phyloP scores from a whole-genome alignment of 2,113 vertebrate species.

The Dasyprocta punctata region DNA sequence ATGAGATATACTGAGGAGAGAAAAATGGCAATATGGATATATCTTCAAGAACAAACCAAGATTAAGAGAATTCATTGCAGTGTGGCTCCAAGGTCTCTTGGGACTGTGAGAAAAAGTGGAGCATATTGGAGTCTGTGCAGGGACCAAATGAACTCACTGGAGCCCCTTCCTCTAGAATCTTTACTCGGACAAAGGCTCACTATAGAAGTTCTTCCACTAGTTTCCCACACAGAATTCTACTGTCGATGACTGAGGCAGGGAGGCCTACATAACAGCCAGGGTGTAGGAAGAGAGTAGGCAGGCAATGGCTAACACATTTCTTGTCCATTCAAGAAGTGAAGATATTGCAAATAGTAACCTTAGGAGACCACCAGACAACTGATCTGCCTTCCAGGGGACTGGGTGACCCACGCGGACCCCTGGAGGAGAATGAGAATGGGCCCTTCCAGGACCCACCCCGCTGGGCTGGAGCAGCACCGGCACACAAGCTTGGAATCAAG shows the following conservation, averaged over 20 bases:
- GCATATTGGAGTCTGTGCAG: neutral
- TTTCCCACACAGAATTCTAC: neutral
- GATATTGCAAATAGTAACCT: neutral
- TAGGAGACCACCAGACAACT: no score
- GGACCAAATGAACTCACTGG: no score
- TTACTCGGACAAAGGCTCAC: neutral
- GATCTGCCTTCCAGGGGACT: no score
- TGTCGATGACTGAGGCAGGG: neutral
- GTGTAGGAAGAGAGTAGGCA: rapidly evolving
- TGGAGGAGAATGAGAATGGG: no score
- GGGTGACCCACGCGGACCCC: no score
- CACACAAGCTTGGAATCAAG: no score
- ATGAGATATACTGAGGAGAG: neutral
- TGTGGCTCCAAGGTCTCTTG: neutral
- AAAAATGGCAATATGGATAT: neutral
- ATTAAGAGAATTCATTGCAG: neutral
- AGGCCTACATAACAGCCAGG: neutral
- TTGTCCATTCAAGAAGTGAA: neutral
- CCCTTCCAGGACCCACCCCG: no score
- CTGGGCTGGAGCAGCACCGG: no score
- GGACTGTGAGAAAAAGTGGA: neutral
- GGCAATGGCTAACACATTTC: neutral
- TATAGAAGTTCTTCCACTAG: neutral
- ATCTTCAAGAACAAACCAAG: neutral
- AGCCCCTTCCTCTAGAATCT: no score